phyloP scores from a whole-genome alignment of 2,888 invertebrate species.

The Punctoribates punctum region DNA sequence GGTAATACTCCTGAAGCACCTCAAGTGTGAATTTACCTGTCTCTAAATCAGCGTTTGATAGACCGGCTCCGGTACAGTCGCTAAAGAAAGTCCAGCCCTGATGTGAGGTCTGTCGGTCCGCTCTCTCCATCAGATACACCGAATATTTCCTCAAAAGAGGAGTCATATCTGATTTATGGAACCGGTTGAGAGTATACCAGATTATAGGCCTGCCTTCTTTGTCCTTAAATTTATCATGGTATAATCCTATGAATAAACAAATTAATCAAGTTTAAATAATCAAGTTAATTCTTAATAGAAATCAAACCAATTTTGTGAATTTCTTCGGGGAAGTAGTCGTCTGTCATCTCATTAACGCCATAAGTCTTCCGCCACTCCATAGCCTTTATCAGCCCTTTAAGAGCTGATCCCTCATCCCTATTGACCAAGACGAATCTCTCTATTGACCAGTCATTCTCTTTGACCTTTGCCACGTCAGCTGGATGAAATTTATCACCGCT shows the following conservation, averaged over 20 bases:
- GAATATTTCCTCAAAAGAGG: slow-evolving; percentile 24
- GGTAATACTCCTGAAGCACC: slow-evolving; percentile 82
- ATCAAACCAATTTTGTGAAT: slow-evolving; percentile 25
- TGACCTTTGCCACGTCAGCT: slow-evolving; percentile 36
- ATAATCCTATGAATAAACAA: too few species aligned
- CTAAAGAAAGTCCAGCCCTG: slow-evolving; percentile 37
- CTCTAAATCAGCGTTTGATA: slow-evolving; percentile 67
- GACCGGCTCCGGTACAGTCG: slow-evolving; percentile 26
- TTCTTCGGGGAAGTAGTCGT: slow-evolving; percentile 40
- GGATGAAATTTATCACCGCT: slow-evolving; percentile 20
- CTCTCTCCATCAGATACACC: slow-evolving; percentile 35
- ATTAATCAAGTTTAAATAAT: too few species aligned
- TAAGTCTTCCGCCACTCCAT: slow-evolving; percentile 40
- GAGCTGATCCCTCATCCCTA: slow-evolving; percentile 11
- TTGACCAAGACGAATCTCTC: slow-evolving; percentile 33
- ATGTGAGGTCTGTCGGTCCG: slow-evolving; percentile 8
- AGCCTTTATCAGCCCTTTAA: slow-evolving; percentile 33
- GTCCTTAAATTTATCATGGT: neutral
- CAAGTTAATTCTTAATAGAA: too few species aligned
- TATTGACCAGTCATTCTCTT: slow-evolving; percentile 35
- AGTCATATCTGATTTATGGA: slow-evolving; percentile 33
- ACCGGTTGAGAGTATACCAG: neutral
- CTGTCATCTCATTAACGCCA: slow-evolving; percentile 25
- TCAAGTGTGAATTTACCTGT: slow-evolving; percentile 79
- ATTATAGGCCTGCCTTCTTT: neutral